Base-by-base conservation (phyloP, 1,140 invertebrate species). In the Pseudomyrmex flavicornis region DNA sequence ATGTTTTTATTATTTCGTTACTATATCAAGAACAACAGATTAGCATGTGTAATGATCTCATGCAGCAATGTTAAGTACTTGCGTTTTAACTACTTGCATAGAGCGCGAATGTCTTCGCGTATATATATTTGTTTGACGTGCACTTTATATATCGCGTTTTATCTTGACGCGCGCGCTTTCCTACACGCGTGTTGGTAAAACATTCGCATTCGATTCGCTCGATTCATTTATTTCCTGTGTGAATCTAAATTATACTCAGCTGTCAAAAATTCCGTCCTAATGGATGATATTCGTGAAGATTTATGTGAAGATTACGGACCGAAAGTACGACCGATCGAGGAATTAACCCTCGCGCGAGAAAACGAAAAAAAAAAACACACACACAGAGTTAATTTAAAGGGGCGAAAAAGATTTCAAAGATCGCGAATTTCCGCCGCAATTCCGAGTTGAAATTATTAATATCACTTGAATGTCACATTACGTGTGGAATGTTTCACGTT, bases 251-350 rank as follows among this genome's bases (percentile, higher is more conserved):
- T 80, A 72, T 56, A 80, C n/a, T 46, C 54, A 59, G 15, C 76
- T 26, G 76, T 80, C 76, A 72, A 80, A 80, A 80, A 72, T 72
- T 59, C 35, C 35, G 76, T 70, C 44, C 66, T 70, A 70, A 72
- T 70, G 76, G 66, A 70, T 50, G 54, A 61, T 80, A 50, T 72
- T 80, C 66, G 54, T 15, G 54, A 80, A 80, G 76, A 80, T 80
- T 80, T 80, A 80, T 80, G 72, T 80, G 76, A 48, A 69, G 65
- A 20, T 59, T 46, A 77, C 54, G 74, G n/a, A 22, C 66, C 65
- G 15, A 48, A 79, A 79, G n/a, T 46, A 35, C 35, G 35, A 35
- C 0, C 35, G 5, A 35, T 35, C 35, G 35, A 26, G 35, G 5
- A 35, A 35, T 35, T 35, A 35, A 35, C 35, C 35, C 35, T 35